A percentile compares a stretch with the other conserved stretches of the same genome.
Evolutionary conservation across 1,140 invertebrate species (phyloP).

Genomic region (Acromyrmex heyeri): DNA sequence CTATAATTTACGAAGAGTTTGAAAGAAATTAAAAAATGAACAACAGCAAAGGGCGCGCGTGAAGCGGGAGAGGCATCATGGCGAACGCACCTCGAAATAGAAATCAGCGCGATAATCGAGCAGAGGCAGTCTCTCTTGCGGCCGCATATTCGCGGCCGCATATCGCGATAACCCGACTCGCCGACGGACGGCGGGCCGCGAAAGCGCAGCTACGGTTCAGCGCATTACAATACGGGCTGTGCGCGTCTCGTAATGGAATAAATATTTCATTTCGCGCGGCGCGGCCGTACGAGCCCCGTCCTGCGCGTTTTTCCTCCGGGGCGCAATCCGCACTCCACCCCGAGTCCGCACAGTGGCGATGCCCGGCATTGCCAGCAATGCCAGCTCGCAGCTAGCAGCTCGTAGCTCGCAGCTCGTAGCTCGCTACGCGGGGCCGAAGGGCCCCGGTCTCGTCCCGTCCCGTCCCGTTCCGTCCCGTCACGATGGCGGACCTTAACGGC

Average conservation of each 20-base stretch:
- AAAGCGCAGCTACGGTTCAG: conserved; percentile 35
- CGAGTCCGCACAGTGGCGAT: conserved; percentile 13
- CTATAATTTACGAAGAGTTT: not conserved
- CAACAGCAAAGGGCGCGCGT: not conserved
- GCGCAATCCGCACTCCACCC: not conserved
- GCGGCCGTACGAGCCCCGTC: conserved; percentile 1
- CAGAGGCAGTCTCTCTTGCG: not conserved
- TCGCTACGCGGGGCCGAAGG: conserved; percentile 60
- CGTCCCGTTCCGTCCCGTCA: conserved; percentile 52
- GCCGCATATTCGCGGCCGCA: not conserved
- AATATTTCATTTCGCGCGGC: conserved; percentile 57
- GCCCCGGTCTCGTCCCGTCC: not conserved
- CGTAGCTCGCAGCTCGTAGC: conserved; percentile 1
- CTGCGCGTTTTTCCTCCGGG: conserved; percentile 52
- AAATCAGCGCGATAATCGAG: conserved; percentile 30
- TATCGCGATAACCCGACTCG: conserved; percentile 17
- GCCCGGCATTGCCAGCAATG: conserved; percentile 45
- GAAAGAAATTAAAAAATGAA: not conserved
- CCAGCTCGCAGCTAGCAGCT: not conserved
- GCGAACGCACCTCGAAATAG: not conserved
- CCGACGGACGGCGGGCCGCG: not conserved
- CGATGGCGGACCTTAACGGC: conserved; percentile 77
- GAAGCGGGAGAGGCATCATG: not conserved
- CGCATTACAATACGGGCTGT: conserved; percentile 41
- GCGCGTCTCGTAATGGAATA: conserved; percentile 57